These are phyloP conservation scores for Probosciger aterrimus DNA, from an alignment of 2,113 vertebrate genomes.

Conservation along the genomic window DNA sequence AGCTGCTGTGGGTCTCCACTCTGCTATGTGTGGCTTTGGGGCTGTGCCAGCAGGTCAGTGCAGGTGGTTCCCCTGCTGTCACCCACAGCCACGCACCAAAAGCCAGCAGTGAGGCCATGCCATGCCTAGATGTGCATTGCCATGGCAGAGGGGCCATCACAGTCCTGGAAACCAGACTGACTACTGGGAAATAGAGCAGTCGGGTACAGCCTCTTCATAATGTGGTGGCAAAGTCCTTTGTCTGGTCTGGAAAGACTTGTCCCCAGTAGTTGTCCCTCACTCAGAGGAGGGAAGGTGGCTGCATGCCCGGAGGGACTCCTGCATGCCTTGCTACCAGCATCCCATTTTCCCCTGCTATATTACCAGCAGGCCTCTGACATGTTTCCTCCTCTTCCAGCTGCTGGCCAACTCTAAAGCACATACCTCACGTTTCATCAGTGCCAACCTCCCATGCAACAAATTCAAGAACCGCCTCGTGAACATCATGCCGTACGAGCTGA, in stretches of 20 bases:
- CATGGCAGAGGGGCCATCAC: accelerated
- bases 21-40: neutral
- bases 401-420: slow-evolving; percentile 92
- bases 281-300: neutral
- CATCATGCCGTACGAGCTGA: slow-evolving; percentile 95
- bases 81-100: neutral
- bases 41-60: neutral
- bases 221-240: neutral
- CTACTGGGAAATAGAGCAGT: neutral
- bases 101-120: neutral
- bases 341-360: neutral
- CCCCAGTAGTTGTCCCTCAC: neutral
- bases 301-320: neutral
- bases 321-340: neutral
- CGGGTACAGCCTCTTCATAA: neutral
- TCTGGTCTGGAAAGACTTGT: neutral
- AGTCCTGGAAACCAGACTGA: neutral
- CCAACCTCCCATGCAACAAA: slow-evolving; percentile 96
- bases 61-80: neutral
- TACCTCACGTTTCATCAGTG: slow-evolving; percentile 94
- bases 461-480: slow-evolving; percentile 97
- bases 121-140: neutral
- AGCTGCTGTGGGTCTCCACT: neutral
- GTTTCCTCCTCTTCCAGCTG: slow-evolving; percentile 72
- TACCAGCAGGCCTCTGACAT: neutral